Evolutionary conservation across 1,140 invertebrate species (phyloP), one percentile per base, ranked within the genome.

Genomic region (Drosophila baimaii): DNA sequence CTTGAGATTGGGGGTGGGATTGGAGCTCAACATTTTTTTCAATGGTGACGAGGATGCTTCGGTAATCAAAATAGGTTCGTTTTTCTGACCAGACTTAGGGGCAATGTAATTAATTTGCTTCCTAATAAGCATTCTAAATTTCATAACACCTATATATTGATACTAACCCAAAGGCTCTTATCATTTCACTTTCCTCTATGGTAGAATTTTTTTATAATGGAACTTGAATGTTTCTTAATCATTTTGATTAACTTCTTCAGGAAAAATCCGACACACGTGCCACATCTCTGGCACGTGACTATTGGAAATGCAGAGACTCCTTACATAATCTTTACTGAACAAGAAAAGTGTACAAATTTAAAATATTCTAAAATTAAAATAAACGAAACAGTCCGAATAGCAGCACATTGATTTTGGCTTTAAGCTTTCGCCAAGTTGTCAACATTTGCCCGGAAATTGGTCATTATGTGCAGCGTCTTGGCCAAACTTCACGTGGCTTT

Each of bases 401-500:
- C 35, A 29, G 7, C 12, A 15, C 5, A 43, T 19, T 25, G 21
- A 64, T 64, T 44, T 59, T 43, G 54, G 19, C 8, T 52, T 9
- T 23, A 35, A 54, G 27, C 13, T 25, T 39, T 49, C 25, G 17
- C 12, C 8, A 25, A 52, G 35, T 19, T 49, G 54, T 62, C 29
- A 55, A 35, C 55, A 35, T 23, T 64, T 37, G 13, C 25, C 56
- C 62, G 77, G 77, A 80, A 85, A 84, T 84, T 85, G 61, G 65
- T 85, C 82, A 85, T 85, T 81, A 84, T 72, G 64, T 81, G 69
- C 55, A 75, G 29, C 44, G 61, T 59, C 43, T 58, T 23, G 27
- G 27, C 49, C 25, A 31, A 77, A 79, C 72, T 89, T 89, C 52
- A 81, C 80, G 77, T 77, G 62, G 83, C 66, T 77, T 86, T 82